These are phyloP conservation scores for Colius striatus DNA, from an alignment of 2,113 vertebrate genomes.

Conservation along the genomic window DNA sequence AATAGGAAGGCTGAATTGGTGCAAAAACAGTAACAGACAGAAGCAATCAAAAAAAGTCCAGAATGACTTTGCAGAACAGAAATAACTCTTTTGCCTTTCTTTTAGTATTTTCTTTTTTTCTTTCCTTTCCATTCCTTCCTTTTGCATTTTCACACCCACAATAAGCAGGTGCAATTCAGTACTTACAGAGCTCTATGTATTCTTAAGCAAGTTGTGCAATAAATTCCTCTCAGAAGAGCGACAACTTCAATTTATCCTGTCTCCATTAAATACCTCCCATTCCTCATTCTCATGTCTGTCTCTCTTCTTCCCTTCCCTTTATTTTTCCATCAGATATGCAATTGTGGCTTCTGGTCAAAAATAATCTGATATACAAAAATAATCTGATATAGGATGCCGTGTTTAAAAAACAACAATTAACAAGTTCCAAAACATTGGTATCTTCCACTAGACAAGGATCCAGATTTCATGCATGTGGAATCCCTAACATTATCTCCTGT, in stretches of 20 bases:
- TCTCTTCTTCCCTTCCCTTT: neutral
- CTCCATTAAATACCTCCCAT: neutral
- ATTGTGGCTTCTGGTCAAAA: neutral
- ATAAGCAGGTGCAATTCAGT: neutral
- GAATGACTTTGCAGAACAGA: conserved; percentile 1
- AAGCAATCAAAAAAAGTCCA: neutral
- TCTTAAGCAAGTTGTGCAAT: neutral
- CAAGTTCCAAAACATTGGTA: neutral
- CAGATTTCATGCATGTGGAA: conserved; percentile 35
- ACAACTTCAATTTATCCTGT: neutral
- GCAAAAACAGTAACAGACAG: neutral
- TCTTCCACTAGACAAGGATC: neutral
- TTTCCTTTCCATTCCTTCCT: neutral
- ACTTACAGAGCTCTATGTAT: neutral
- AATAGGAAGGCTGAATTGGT: neutral
- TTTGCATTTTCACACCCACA: neutral
- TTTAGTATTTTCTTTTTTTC: neutral
- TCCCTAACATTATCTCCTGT: neutral
- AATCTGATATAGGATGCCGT: neutral
- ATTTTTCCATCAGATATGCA: neutral
- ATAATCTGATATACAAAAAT: too few relatives aligned
- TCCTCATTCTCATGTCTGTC: neutral
- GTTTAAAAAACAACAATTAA: neutral
- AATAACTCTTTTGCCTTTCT: neutral
- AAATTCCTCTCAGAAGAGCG: neutral